Percentiles rank a stretch among this genome's conserved stretches.
These are phyloP conservation scores for Scaptodrosophila lebanonensis DNA, from an alignment of 1,140 invertebrate species.

Conservation along the genomic window DNA sequence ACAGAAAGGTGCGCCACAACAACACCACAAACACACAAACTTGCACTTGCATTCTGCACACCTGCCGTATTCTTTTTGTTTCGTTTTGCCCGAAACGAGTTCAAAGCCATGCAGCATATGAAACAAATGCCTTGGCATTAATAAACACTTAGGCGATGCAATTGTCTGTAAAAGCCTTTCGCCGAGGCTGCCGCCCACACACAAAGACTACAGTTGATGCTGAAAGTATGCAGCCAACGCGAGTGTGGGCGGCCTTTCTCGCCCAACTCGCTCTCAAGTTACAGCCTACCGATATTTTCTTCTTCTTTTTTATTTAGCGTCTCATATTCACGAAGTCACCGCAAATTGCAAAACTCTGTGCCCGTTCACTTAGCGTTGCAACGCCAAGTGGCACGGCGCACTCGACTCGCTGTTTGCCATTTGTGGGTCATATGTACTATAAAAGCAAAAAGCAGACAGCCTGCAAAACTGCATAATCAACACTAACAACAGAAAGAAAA, in stretches of 20 bases:
- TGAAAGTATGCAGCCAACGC: too few species aligned
- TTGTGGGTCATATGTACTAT: slow-evolving; percentile 61
- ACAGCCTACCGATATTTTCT: too few species aligned
- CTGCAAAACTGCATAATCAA: slow-evolving; percentile 42
- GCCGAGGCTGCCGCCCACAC: slow-evolving; percentile 14
- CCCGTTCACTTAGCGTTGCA: too few species aligned
- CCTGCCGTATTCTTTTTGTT: slow-evolving; percentile 23
- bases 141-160: slow-evolving; percentile 22
- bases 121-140: slow-evolving; percentile 8
- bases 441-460: slow-evolving; percentile 15
- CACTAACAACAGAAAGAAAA: slow-evolving; percentile 3
- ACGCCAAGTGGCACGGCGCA: too few species aligned
- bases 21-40: slow-evolving; percentile 4
- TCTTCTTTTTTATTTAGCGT: too few species aligned
- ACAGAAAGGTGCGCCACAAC: slow-evolving; percentile 30
- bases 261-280: slow-evolving; percentile 18
- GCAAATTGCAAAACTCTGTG: too few species aligned
- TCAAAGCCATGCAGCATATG: slow-evolving; percentile 15
- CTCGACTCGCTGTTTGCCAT: slow-evolving; percentile 40
- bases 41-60: too few species aligned
- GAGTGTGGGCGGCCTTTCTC: slow-evolving; percentile 39
- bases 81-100: slow-evolving; percentile 11
- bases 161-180: slow-evolving; percentile 62
- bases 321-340: too few species aligned
- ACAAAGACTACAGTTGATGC: not conserved